Base-by-base conservation (phyloP, 2,113 vertebrate species). In the Entomyzon cyanotis region DNA sequence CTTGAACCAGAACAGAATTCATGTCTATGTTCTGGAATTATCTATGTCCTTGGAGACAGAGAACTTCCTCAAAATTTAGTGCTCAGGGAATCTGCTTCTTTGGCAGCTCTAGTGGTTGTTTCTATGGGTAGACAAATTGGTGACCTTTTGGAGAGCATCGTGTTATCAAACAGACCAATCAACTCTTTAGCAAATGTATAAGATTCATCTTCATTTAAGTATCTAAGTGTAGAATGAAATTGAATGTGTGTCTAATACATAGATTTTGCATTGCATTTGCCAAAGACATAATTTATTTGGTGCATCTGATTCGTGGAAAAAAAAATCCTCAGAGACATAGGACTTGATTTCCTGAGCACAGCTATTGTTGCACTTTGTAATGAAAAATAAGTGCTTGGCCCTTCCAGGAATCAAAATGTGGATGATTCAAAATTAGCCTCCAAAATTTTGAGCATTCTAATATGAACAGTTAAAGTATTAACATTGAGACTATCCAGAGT, bases 131-230 rank as follows among this genome's bases (percentile, higher is more conserved):
- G 85, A 92, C 65, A 95, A 95, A 97, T 94, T 81, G 93, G 93
- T 94, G 94, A 94, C 92, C 90, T 95, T 96, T 96, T 76, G 65
- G 81, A 84, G 77, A 92, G 77, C 81, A 93, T 91, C 12, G 2
- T 96, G 94, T 95, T 96, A 91, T 89, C 96, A 95, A 91, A 95
- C 83, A 92, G 90, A 71, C 88, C 79, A 81, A 96, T 90, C 84
- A 65, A 81, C 82, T 96, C 79, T 84, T 95, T 56, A 84, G 80
- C 37, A 92, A 94, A 93, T 87, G 83, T 86, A 4, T 83, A 68
- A 93, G 90, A 93, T 93, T 89, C 47, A 88, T 88, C 83, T 95
- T 97, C 79, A 78, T 93, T 94, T 96, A 84, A 92, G 88, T 86
- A 90, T 88, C 83, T 92, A 59, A 74, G 68, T 71, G 76, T 93